These are phyloP conservation scores for Latheticus oryzae DNA, from an alignment of 2,888 invertebrate genomes.

Conservation along the genomic window DNA sequence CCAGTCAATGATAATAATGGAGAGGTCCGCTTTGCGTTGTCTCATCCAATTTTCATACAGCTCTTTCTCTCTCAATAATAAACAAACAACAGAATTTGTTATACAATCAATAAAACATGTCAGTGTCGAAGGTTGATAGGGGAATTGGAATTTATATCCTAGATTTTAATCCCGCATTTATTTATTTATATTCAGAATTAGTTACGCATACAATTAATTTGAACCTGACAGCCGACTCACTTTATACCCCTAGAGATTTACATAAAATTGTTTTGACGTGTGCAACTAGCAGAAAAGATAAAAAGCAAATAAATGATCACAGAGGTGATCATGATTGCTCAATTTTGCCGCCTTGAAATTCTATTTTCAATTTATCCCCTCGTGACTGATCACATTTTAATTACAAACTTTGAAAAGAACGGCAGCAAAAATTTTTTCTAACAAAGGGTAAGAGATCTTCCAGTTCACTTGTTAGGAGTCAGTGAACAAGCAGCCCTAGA, in stretches of 20 bases:
- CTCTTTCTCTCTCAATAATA: background rate
- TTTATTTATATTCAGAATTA: slow-evolving; percentile 35
- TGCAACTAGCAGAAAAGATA: background rate
- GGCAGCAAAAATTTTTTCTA: too few species aligned
- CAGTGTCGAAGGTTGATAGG: slow-evolving; percentile 17
- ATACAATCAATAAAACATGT: slow-evolving; percentile 14
- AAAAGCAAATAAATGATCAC: slow-evolving; percentile 15
- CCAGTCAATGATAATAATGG: too few species aligned
- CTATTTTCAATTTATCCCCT: slow-evolving; percentile 4
- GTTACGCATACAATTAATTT: slow-evolving; percentile 31
- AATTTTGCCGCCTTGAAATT: slow-evolving; percentile 13
- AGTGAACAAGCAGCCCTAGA: slow-evolving; percentile 48
- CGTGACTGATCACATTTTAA: slow-evolving; percentile 26
- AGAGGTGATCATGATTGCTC: slow-evolving; percentile 16
- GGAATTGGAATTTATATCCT: slow-evolving; percentile 28
- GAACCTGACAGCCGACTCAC: slow-evolving; percentile 17
- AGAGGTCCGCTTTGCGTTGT: slow-evolving; percentile 6
- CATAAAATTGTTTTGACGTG: slow-evolving; percentile 14
- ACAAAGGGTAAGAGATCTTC: too few species aligned
- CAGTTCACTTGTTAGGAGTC: too few species aligned
- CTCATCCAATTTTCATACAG: too few species aligned
- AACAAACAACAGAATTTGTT: slow-evolving; percentile 2
- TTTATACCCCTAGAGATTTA: slow-evolving; percentile 1
- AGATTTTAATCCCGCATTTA: slow-evolving; percentile 21
- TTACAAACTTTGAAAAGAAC: too few species aligned